phyloP scores from a whole-genome alignment of 1,140 invertebrate genomes.

The Copidosoma floridanum region DNA sequence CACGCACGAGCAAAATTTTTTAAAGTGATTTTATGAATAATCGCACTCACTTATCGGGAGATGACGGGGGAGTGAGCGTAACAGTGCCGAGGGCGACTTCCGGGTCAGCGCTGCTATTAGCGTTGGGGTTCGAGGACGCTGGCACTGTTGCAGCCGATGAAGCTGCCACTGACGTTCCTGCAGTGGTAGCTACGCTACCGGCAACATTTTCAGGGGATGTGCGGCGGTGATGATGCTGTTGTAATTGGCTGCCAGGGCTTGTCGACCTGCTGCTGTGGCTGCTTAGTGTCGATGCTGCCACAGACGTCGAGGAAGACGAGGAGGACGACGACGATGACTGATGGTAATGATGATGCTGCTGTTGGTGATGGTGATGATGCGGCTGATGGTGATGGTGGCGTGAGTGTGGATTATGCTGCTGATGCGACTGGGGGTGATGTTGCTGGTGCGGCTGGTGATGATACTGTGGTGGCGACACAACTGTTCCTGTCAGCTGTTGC shows the following conservation, averaged over 20 bases:
- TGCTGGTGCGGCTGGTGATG: slow-evolving; percentile 33
- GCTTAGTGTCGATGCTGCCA: slow-evolving; percentile 31
- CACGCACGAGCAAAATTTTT: slow-evolving; percentile 13
- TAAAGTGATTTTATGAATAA: slow-evolving; percentile 22
- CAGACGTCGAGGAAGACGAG: neutral
- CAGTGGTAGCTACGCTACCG: slow-evolving; percentile 29
- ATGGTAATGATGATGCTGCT: slow-evolving; percentile 30
- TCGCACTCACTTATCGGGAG: slow-evolving; percentile 62
- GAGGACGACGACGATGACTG: slow-evolving; percentile 33
- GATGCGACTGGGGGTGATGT: slow-evolving; percentile 31
- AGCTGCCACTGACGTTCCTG: slow-evolving; percentile 32
- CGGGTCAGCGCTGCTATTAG: slow-evolving; percentile 38
- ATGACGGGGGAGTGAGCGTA: slow-evolving; percentile 61
- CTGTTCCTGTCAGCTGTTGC: neutral
- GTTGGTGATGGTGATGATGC: slow-evolving; percentile 33
- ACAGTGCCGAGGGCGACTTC: slow-evolving; percentile 54
- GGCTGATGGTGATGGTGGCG: slow-evolving; percentile 29
- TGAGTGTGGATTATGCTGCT: slow-evolving; percentile 31
- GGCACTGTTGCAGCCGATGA: slow-evolving; percentile 22
- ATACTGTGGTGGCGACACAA: slow-evolving; percentile 20
- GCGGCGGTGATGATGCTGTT: slow-evolving; percentile 27
- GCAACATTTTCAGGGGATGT: slow-evolving; percentile 26
- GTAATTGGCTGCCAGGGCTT: slow-evolving; percentile 43
- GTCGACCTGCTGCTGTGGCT: slow-evolving; percentile 46
- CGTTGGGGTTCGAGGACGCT: slow-evolving; percentile 53